These are phyloP conservation scores for Oncopeltus fasciatus DNA, from an alignment of 1,140 invertebrate species.

Conservation along the genomic window DNA sequence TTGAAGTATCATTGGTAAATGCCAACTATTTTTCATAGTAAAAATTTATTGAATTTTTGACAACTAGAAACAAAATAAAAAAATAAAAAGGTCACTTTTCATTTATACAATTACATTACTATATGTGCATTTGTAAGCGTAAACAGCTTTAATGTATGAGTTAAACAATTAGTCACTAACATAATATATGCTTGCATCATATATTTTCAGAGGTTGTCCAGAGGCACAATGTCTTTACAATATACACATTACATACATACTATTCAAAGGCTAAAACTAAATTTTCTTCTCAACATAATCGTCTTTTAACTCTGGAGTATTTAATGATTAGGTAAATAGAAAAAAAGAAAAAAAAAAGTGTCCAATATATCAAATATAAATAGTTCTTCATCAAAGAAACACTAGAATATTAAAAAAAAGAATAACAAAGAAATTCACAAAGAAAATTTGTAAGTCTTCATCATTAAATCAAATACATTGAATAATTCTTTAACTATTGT, in stretches of 20 bases:
- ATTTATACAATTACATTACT: not conserved
- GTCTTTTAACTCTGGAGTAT: too few species aligned
- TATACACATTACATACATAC: not conserved
- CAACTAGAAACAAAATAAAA: conserved; percentile 9
- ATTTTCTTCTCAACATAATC: not conserved
- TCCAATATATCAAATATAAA: not conserved
- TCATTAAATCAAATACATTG: too few species aligned
- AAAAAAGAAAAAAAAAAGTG: not conserved
- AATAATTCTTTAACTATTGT: too few species aligned
- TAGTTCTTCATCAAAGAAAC: not conserved
- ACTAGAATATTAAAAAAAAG: not conserved
- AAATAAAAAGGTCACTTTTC: conserved; percentile 8
- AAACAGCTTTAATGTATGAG: conserved; percentile 4
- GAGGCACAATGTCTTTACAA: not conserved
- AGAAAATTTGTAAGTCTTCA: too few species aligned
- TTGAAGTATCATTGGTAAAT: not conserved
- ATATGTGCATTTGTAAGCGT: conserved; percentile 8
- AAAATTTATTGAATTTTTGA: conserved; percentile 2
- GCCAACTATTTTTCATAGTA: not conserved
- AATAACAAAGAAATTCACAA: too few species aligned
- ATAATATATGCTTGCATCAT: not conserved
- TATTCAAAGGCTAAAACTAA: not conserved
- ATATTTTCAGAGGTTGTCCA: not conserved
- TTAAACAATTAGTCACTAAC: not conserved
- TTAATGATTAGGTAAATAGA: too few species aligned